These are phyloP conservation scores for Pelecanus crispus DNA, from an alignment of 2,113 vertebrate species.

Conservation along the genomic window DNA sequence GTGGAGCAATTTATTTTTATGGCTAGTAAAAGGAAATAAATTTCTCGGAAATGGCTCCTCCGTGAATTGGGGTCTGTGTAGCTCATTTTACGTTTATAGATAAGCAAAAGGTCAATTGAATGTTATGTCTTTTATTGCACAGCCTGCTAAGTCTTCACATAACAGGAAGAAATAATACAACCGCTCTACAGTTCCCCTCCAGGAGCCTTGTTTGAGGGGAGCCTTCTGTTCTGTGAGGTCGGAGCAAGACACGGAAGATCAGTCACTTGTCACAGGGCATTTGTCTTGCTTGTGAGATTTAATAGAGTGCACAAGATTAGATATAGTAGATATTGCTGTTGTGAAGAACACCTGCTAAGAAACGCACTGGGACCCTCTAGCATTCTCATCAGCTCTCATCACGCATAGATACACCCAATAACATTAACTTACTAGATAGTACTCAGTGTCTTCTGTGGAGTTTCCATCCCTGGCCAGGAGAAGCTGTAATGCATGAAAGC, in stretches of 20 bases:
- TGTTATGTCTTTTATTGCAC: slow-evolving; percentile 60
- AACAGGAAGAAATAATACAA: not conserved
- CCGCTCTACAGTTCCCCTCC: not conserved
- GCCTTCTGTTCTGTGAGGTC: slow-evolving; percentile 7
- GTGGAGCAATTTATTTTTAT: slow-evolving; percentile 76
- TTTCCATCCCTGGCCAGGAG: not conserved
- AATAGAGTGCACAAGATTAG: not conserved
- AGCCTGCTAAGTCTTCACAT: not conserved
- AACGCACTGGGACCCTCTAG: accelerated
- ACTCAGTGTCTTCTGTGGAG: not conserved
- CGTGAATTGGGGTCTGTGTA: slow-evolving; percentile 41
- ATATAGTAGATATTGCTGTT: not conserved
- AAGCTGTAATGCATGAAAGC: not conserved
- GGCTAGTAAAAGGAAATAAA: slow-evolving; percentile 74
- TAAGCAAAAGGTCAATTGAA: slow-evolving; percentile 80
- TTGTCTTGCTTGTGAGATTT: slow-evolving; percentile 43
- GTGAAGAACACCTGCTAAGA: not conserved
- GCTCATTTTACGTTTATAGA: slow-evolving; percentile 75
- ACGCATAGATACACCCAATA: accelerated
- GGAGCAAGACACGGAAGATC: not conserved
- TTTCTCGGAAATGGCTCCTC: slow-evolving; percentile 62
- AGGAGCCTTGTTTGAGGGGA: not conserved
- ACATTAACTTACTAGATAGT: not conserved
- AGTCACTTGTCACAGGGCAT: not conserved
- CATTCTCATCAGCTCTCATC: not conserved